A percentile compares a stretch with the other conserved stretches of the same genome.
phyloP scores from a whole-genome alignment of 2,113 vertebrate genomes.

The Falco punctatus region DNA sequence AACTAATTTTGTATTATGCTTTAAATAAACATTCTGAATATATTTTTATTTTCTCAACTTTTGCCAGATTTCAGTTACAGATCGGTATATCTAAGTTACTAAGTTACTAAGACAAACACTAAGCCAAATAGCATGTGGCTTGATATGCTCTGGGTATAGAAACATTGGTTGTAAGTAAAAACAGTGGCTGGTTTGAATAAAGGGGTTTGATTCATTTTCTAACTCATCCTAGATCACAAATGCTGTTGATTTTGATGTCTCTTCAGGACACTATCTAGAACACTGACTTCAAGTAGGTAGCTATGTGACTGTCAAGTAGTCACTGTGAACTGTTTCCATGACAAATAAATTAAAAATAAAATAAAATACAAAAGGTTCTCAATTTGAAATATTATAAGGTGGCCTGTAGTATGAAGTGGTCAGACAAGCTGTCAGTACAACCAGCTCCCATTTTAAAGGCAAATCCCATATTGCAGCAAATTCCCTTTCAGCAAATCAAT shows the following conservation, averaged over 20 bases:
- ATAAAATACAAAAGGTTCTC: not conserved
- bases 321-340: not conserved
- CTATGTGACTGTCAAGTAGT: not conserved
- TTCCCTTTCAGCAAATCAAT: not conserved
- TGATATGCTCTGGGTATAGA: not conserved
- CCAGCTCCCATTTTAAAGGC: not conserved
- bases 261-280: not conserved
- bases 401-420: not conserved
- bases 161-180: not conserved
- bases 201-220: not conserved
- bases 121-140: not conserved
- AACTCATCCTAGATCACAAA: not conserved
- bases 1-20: not conserved
- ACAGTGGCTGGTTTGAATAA: not conserved
- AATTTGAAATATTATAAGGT: not conserved
- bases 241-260: not conserved
- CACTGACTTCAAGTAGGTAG: not conserved
- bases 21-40: slow-evolving; percentile 9
- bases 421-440: not conserved
- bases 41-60: not conserved
- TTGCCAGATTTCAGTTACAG: not conserved
- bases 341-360: not conserved
- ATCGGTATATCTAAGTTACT: not conserved
- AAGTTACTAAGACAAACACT: not conserved
- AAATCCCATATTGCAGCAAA: not conserved